Conservation (phyloP, 2,888 invertebrate genomes). For the Drosophila ezoana region DNA sequence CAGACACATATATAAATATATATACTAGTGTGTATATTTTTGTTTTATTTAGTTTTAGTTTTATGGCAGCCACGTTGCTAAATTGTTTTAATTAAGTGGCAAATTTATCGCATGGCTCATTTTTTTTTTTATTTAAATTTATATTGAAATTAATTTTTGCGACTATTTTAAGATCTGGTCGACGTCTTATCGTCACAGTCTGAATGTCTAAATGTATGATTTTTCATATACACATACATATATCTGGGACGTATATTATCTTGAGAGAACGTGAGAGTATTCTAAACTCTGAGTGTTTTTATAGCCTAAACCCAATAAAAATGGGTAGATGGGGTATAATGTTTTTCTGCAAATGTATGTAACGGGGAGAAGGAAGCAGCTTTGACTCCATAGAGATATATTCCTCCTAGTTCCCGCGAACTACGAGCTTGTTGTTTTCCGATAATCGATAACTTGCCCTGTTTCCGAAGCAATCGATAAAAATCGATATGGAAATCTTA, state of each 20-base stretch:
- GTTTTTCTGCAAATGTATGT: background rate
- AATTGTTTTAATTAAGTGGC: slow-evolving; percentile 64
- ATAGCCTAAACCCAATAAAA: too few relatives aligned
- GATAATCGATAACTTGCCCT: too few relatives aligned
- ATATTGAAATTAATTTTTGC: slow-evolving; percentile 20
- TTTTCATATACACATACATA: background rate
- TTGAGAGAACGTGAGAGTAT: slow-evolving; percentile 49
- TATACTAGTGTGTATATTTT: background rate
- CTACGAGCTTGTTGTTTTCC: too few relatives aligned
- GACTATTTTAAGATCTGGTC: slow-evolving; percentile 20
- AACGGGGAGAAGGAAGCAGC: too few relatives aligned
- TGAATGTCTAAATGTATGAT: background rate
- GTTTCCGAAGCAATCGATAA: too few relatives aligned
- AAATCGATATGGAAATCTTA: too few relatives aligned
- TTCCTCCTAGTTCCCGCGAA: too few relatives aligned
- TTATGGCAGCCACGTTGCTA: slow-evolving; percentile 14
- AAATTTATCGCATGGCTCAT: slow-evolving; percentile 53
- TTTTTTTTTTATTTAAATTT: slow-evolving; percentile 34
- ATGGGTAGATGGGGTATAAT: too few relatives aligned
- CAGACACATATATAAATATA: background rate
- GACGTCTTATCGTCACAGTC: slow-evolving; percentile 35
- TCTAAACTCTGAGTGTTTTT: slow-evolving; percentile 6
- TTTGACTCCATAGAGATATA: too few relatives aligned
- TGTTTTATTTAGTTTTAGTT: background rate
- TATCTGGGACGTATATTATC: slow-evolving; percentile 19